Evolutionary conservation across 2,888 invertebrate genomes (phyloP).

Genomic region (Latheticus oryzae): DNA sequence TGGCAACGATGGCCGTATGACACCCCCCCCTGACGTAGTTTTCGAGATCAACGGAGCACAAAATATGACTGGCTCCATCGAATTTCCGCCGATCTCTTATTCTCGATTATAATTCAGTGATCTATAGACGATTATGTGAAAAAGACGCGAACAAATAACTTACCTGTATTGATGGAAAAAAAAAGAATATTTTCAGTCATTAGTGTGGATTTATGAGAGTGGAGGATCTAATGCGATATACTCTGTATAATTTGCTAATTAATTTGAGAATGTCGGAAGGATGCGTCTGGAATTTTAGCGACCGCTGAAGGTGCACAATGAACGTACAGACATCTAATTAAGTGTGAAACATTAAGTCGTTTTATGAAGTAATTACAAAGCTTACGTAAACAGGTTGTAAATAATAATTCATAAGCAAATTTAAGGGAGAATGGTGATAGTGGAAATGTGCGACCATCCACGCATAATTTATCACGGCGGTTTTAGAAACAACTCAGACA

Average conservation of each 20-base stretch:
- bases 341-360: constrained; percentile 37
- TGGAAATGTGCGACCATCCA: constrained; percentile 44
- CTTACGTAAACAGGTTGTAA: constrained; percentile 51
- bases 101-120: constrained; percentile 49
- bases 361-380: constrained; percentile 50
- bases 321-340: constrained; percentile 44
- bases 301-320: constrained; percentile 30
- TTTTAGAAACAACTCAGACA: constrained; percentile 50
- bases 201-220: too few species aligned
- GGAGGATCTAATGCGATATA: too few species aligned
- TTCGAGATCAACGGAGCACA: constrained; percentile 63
- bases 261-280: constrained; percentile 11
- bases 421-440: constrained; percentile 42
- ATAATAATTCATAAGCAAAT: constrained; percentile 52
- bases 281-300: constrained; percentile 17
- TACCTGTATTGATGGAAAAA: constrained; percentile 7
- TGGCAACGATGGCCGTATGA: constrained; percentile 47
- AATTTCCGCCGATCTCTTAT: constrained; percentile 54
- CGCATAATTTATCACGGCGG: constrained; percentile 51
- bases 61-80: constrained; percentile 62
- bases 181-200: too few species aligned
- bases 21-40: constrained; percentile 60
- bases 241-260: constrained; percentile 18
- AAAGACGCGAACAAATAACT: constrained; percentile 1
- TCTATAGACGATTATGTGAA: constrained; percentile 34